phyloP scores from a whole-genome alignment of 35 echinoderm and acorn worm genomes.

The Lytechinus pictus region DNA sequence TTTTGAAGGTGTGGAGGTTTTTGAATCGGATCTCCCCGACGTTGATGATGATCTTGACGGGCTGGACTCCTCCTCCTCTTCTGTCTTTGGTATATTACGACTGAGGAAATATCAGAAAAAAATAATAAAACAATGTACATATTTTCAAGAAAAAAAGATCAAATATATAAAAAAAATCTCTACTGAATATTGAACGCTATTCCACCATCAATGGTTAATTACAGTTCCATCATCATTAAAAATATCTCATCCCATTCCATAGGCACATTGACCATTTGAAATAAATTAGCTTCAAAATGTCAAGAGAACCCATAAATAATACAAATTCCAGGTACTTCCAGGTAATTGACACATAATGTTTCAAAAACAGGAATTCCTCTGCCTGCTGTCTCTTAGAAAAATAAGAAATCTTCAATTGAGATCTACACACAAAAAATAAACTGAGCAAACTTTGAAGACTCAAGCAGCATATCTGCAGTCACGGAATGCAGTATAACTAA shows the following conservation, averaged over 20 bases:
- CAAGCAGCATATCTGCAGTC: not conserved
- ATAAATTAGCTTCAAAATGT: no score
- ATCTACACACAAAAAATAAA: not conserved
- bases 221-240: no score
- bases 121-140: not conserved
- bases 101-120: not conserved
- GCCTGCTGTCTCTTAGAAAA: not conserved
- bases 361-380: no score
- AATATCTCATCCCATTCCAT: no score
- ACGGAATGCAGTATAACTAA: no score
- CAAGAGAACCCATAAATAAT: no score
- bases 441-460: not conserved
- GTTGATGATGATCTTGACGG: constrained; percentile 36
- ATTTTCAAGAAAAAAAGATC: not conserved
- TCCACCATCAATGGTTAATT: no score
- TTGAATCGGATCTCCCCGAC: constrained; percentile 6
- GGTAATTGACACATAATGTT: no score
- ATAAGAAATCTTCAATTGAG: not conserved
- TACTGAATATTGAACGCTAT: no score
- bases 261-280: no score
- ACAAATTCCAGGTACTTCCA: no score
- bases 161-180: not conserved
- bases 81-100: constrained; percentile 39
- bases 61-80: not conserved
- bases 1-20: constrained; percentile 41